phyloP scores from a whole-genome alignment of 2,888 invertebrate genomes.

The Bedellia somnulentella region DNA sequence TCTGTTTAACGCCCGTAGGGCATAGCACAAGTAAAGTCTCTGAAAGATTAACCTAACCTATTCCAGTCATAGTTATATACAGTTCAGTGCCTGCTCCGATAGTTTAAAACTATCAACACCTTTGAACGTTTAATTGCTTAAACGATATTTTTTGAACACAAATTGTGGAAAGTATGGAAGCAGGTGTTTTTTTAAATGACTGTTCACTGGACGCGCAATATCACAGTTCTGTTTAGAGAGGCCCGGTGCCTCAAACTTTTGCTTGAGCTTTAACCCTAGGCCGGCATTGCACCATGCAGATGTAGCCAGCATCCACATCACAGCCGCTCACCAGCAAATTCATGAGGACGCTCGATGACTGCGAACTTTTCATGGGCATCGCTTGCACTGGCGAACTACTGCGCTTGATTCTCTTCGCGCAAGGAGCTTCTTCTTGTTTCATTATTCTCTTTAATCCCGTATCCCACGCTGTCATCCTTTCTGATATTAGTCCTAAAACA shows the following conservation, averaged over 20 bases:
- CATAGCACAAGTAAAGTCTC: constrained; percentile 28
- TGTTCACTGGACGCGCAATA: constrained; percentile 53
- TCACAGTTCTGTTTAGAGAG: constrained; percentile 38
- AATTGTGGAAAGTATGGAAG: too few species aligned
- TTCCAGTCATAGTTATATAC: constrained; percentile 14
- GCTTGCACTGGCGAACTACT: constrained; percentile 32
- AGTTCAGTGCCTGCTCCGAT: too few species aligned
- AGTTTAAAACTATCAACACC: too few species aligned
- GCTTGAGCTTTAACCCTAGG: constrained; percentile 37
- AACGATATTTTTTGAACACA: too few species aligned
- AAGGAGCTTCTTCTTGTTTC: constrained; percentile 41
- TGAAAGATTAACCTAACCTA: constrained; percentile 25
- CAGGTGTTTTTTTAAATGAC: too few species aligned
- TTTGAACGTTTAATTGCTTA: too few species aligned
- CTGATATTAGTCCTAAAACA: constrained; percentile 39
- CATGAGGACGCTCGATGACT: constrained; percentile 83
- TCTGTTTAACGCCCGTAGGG: constrained; percentile 21
- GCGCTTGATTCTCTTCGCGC: constrained; percentile 38
- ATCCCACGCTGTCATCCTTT: constrained; percentile 31
- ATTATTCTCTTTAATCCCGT: constrained; percentile 39
- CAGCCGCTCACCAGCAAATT: constrained; percentile 95
- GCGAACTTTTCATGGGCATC: constrained; percentile 29
- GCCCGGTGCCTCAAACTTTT: constrained; percentile 33
- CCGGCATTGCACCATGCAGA: constrained; percentile 75
- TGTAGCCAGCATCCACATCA: constrained; percentile 91